Percentiles rank a stretch among this genome's conserved stretches.
phyloP scores from a whole-genome alignment of 2,113 vertebrate species.

The Oncorhynchus masou region DNA sequence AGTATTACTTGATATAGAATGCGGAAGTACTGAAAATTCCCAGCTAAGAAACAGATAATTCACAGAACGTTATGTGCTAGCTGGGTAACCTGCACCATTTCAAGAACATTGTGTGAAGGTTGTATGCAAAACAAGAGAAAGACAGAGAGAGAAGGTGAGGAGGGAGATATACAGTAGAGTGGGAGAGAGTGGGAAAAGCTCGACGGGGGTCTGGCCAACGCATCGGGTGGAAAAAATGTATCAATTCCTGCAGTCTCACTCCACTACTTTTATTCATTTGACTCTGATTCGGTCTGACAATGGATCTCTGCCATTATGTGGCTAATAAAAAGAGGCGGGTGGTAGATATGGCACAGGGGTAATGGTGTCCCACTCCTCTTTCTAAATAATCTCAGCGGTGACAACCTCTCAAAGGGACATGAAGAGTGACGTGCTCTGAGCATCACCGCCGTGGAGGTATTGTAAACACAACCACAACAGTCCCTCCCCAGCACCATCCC shows the following conservation, averaged over 20 bases:
- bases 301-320: slow-evolving; percentile 82
- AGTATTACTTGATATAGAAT: too few relatives aligned
- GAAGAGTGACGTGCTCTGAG: slow-evolving; percentile 18
- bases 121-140: background rate
- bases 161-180: background rate
- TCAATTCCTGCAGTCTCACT: slow-evolving; percentile 83
- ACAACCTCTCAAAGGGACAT: slow-evolving; percentile 38
- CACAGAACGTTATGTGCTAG: too few relatives aligned
- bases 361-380: slow-evolving; percentile 59
- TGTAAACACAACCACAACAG: background rate
- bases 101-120: too few relatives aligned
- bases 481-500: slow-evolving; percentile 12
- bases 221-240: slow-evolving; percentile 65
- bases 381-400: slow-evolving; percentile 58
- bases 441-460: background rate
- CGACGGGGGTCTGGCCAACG: slow-evolving; percentile 13
- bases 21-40: too few relatives aligned
- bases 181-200: slow-evolving; percentile 9
- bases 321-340: slow-evolving; percentile 62
- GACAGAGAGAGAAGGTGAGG: background rate
- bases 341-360: slow-evolving; percentile 41
- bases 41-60: too few relatives aligned
- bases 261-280: slow-evolving; percentile 88
- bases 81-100: too few relatives aligned
- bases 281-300: slow-evolving; percentile 90